A percentile compares a stretch with the other conserved stretches of the same genome.
Conservation (phyloP, 92 coral and sea anemone species). For the Heteractis magnifica region DNA sequence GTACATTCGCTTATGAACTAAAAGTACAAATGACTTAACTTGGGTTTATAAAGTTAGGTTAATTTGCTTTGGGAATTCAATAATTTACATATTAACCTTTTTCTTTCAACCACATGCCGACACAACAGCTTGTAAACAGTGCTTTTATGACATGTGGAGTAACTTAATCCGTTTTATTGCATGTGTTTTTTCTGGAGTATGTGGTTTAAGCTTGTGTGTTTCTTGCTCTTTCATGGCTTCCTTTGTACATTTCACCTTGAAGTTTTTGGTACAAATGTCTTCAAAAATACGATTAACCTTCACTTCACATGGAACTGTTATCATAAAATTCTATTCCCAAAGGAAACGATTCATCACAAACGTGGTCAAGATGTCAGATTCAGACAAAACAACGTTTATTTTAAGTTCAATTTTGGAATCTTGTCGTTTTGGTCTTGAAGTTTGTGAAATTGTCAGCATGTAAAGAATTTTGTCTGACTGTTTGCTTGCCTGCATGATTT, state of each 20-base stretch:
- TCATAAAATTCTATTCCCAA: constrained; percentile 10
- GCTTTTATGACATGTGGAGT: constrained; percentile 13
- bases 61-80: constrained; percentile 7
- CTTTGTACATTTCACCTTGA: no score
- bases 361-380: constrained; percentile 27
- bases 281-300: neutral
- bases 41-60: neutral
- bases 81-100: constrained; percentile 13
- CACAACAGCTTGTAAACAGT: constrained; percentile 21
- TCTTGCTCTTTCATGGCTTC: neutral
- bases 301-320: neutral
- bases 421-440: no score
- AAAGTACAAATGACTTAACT: constrained; percentile 13
- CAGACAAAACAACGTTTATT: constrained; percentile 22
- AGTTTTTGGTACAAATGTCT: neutral
- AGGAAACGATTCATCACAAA: neutral
- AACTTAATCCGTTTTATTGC: constrained; percentile 8
- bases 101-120: constrained; percentile 11
- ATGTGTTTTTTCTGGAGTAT: neutral
- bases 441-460: no score
- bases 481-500: neutral
- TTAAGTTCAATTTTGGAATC: neutral
- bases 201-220: neutral
- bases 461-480: no score
- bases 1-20: constrained; percentile 2